Percentiles rank a stretch among this genome's conserved stretches.
Conservation (phyloP, 2,113 vertebrate genomes). For the Abramis brama region DNA sequence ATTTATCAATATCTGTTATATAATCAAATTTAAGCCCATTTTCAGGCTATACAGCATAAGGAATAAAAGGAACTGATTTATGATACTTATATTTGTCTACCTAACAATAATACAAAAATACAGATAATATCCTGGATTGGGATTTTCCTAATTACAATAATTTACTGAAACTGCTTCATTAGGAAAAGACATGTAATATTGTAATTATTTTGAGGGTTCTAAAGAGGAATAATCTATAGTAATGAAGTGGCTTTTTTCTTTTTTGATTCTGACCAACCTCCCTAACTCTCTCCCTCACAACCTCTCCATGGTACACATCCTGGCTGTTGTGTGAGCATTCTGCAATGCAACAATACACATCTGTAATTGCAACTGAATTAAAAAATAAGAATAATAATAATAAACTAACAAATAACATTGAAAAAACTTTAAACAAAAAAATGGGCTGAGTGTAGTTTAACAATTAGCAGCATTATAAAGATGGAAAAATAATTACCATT, state of each 20-base stretch:
- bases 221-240: background rate
- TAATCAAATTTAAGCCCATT: background rate
- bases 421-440: background rate
- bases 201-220: background rate
- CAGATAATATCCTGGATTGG: background rate
- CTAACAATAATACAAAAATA: background rate
- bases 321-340: conserved; percentile 19
- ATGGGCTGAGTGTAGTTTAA: too few relatives aligned
- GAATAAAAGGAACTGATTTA: background rate
- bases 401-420: too few relatives aligned
- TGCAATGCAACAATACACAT: conserved; percentile 6
- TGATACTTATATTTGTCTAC: background rate
- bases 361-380: background rate
- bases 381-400: too few relatives aligned
- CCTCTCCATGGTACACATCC: conserved; percentile 2
- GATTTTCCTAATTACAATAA: background rate
- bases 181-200: background rate
- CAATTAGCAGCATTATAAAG: background rate
- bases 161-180: background rate
- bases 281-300: conserved; percentile 7
- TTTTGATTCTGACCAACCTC: background rate
- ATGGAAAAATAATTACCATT: too few relatives aligned
- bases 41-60: background rate
- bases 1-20: background rate
- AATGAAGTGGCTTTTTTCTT: background rate